A percentile compares a stretch with the other conserved stretches of the same genome.
Conservation (phyloP, 2,797 vertebrate species). For the Danio kyathit region DNA sequence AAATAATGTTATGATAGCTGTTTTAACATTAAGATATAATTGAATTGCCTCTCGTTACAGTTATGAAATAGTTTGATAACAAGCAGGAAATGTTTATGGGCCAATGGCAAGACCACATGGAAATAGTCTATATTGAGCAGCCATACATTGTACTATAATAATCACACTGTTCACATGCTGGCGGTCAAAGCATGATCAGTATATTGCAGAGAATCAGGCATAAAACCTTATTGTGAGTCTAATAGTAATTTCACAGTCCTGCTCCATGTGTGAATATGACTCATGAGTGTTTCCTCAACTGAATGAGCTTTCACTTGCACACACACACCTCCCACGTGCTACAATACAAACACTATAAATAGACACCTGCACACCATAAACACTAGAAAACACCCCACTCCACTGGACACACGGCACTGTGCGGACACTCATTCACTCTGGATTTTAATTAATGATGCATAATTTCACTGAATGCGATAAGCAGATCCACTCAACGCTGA, state of each 20-base stretch:
- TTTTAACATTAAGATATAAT: no score
- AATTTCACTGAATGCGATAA: neutral
- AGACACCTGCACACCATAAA: conserved; percentile 17
- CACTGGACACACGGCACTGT: neutral
- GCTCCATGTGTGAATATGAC: neutral
- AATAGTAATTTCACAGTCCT: conserved; percentile 33
- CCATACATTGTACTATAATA: no score
- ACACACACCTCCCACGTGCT: conserved; percentile 37
- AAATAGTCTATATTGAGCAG: no score
- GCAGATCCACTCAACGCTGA: neutral
- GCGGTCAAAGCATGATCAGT: neutral
- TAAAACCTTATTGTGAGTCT: neutral
- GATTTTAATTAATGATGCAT: neutral
- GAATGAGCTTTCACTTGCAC: conserved; percentile 25
- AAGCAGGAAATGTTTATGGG: no score
- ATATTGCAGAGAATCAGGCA: neutral
- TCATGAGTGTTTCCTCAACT: conserved; percentile 34
- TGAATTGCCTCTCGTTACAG: no score
- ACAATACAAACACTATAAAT: conserved; percentile 45
- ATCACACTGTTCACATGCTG: neutral
- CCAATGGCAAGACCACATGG: no score
- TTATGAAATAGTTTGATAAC: no score
- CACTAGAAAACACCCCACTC: conserved; percentile 17
- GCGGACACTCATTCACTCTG: neutral
- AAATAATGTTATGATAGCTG: no score